phyloP scores from a whole-genome alignment of 1,140 invertebrate species.

The Megalonaias nervosa region DNA sequence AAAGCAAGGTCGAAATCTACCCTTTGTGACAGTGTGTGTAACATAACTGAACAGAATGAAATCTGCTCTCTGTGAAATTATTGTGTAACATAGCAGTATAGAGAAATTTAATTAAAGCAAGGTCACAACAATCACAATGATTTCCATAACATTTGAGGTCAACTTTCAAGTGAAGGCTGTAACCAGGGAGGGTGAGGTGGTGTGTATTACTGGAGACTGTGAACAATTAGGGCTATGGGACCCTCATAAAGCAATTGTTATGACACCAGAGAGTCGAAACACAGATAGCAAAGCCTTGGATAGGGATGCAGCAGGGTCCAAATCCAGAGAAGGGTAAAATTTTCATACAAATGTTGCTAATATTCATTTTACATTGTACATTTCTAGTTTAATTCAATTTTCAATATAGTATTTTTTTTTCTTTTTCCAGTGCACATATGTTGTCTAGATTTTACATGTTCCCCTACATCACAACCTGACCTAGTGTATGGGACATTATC shows the following conservation, averaged over 20 bases:
- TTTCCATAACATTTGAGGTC: conserved; percentile 23
- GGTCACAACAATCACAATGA: neutral
- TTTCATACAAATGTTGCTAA: neutral
- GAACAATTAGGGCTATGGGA: conserved; percentile 31
- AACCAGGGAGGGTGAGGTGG: conserved; percentile 13
- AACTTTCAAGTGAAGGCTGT: conserved; percentile 15
- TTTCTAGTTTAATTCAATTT: neutral
- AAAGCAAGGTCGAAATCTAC: too few species aligned
- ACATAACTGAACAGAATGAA: too few species aligned
- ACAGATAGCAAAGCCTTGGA: neutral
- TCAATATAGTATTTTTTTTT: too few species aligned
- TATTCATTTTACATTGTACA: neutral
- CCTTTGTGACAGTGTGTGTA: too few species aligned
- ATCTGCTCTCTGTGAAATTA: too few species aligned
- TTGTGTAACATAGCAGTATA: too few species aligned
- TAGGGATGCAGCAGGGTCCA: neutral
- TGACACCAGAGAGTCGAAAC: neutral
- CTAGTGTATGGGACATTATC: too few species aligned
- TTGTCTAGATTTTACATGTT: too few species aligned
- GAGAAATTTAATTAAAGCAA: too few species aligned
- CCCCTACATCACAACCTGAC: too few species aligned
- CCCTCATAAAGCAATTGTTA: conserved; percentile 4
- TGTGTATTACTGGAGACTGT: conserved; percentile 30
- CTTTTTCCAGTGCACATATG: too few species aligned
- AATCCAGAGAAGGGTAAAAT: neutral